Percentiles rank a stretch among this genome's conserved stretches.
Conservation (phyloP, 2,888 invertebrate species). For the Alloscopus bannaensis region DNA sequence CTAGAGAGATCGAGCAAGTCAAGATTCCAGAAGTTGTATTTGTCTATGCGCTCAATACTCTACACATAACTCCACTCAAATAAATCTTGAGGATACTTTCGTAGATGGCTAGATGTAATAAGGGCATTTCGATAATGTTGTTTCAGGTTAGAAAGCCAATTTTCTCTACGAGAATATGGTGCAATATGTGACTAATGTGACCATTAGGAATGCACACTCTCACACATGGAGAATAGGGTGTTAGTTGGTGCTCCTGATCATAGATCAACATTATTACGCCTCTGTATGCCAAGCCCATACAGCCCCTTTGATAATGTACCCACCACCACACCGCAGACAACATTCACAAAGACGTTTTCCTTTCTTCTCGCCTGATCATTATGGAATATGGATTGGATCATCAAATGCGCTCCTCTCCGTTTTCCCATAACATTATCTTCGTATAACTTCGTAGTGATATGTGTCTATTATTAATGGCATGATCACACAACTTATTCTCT, state of each 20-base stretch:
- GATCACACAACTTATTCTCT: neutral
- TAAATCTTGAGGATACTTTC: neutral
- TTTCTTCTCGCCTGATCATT: slow-evolving; percentile 3
- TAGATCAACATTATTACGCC: slow-evolving; percentile 53
- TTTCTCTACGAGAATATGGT: slow-evolving; percentile 15
- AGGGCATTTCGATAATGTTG: neutral
- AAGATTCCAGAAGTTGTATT: neutral
- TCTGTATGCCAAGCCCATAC: slow-evolving; percentile 23
- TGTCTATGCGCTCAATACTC: neutral
- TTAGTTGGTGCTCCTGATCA: slow-evolving; percentile 29
- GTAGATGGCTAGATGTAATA: neutral
- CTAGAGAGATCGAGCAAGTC: slow-evolving; percentile 9
- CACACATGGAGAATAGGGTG: slow-evolving; percentile 21
- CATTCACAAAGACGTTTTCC: too few relatives aligned
- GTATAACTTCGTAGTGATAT: neutral
- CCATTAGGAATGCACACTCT: slow-evolving; percentile 8
- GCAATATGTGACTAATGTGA: slow-evolving; percentile 14
- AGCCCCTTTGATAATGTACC: too few relatives aligned
- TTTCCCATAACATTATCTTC: neutral
- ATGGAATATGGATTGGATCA: slow-evolving; percentile 29
- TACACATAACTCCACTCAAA: too few relatives aligned
- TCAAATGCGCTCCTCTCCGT: slow-evolving; percentile 29
- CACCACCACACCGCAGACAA: too few relatives aligned
- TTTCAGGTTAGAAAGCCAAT: slow-evolving; percentile 22
- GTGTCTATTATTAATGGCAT: slow-evolving; percentile 50